Evolutionary conservation across 2,797 vertebrate species (phyloP).

Genomic region (Gorsachius magnificus): DNA sequence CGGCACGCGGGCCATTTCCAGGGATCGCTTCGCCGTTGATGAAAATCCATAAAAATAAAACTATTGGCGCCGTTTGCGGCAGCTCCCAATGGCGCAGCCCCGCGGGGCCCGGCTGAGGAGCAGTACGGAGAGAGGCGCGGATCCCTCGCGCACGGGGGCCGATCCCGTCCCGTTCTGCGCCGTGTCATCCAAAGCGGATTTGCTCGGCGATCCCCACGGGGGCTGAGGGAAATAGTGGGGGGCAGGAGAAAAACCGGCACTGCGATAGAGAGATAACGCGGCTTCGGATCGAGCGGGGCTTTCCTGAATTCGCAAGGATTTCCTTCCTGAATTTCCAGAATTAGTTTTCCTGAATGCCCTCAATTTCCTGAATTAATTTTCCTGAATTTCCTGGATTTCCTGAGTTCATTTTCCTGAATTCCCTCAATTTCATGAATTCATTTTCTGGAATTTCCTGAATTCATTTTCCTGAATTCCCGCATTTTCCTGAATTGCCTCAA

Average conservation of each 20-base stretch:
- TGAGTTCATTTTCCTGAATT: no score
- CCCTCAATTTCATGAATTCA: background rate
- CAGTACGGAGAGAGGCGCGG: no score
- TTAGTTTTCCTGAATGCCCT: no score
- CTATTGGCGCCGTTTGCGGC: no score
- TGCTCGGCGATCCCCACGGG: background rate
- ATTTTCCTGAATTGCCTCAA: background rate
- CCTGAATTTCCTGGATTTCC: no score
- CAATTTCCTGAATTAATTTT: no score
- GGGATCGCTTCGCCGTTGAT: background rate
- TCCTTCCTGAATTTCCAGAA: background rate
- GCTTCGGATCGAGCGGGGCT: fast-evolving
- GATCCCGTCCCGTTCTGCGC: no score
- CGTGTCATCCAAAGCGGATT: background rate
- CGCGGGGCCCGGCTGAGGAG: no score
- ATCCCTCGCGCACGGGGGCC: no score
- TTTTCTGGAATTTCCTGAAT: background rate
- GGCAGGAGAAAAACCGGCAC: background rate
- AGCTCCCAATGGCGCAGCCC: no score
- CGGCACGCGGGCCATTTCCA: fast-evolving
- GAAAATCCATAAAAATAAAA: no score
- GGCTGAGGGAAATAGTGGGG: background rate
- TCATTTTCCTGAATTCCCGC: background rate
- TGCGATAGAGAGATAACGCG: fast-evolving
- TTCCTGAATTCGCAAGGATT: background rate